Conservation (phyloP, 2,797 vertebrate species). For the Urocyon cinereoargenteus region DNA sequence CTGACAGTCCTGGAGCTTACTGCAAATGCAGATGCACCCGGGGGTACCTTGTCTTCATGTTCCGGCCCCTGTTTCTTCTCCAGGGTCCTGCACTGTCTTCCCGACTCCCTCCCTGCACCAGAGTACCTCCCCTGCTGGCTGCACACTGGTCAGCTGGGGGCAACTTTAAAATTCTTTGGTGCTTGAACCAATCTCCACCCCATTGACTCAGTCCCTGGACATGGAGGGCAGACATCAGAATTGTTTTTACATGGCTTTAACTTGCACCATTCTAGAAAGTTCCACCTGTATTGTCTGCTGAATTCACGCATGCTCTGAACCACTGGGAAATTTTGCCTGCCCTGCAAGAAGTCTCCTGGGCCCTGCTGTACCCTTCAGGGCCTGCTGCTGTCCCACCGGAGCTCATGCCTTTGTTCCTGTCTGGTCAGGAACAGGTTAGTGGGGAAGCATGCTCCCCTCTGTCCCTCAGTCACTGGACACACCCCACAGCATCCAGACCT, state of each 20-base stretch:
- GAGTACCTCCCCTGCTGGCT: not conserved
- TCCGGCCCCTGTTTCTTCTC: not conserved
- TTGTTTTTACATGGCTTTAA: not conserved
- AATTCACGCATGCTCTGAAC: not conserved
- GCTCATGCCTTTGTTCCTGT: rapidly evolving
- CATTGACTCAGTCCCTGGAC: not conserved
- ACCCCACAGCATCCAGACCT: not conserved
- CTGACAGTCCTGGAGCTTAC: not conserved
- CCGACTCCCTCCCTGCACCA: not conserved
- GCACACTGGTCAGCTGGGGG: no score
- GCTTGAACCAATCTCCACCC: not conserved
- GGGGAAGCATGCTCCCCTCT: no score
- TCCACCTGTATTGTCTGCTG: not conserved
- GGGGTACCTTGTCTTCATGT: not conserved
- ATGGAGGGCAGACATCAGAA: rapidly evolving
- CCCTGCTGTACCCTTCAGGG: not conserved
- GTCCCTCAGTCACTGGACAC: not conserved
- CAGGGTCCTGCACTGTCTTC: rapidly evolving
- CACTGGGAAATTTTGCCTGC: no score
- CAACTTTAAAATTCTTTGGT: not conserved
- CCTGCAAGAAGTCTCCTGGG: not conserved
- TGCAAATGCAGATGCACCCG: not conserved
- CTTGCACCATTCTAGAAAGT: not conserved
- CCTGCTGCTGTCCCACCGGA: not conserved
- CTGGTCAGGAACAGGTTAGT: not conserved